Conservation (phyloP, 1,140 invertebrate genomes). For the Sycobia sp. region DNA sequence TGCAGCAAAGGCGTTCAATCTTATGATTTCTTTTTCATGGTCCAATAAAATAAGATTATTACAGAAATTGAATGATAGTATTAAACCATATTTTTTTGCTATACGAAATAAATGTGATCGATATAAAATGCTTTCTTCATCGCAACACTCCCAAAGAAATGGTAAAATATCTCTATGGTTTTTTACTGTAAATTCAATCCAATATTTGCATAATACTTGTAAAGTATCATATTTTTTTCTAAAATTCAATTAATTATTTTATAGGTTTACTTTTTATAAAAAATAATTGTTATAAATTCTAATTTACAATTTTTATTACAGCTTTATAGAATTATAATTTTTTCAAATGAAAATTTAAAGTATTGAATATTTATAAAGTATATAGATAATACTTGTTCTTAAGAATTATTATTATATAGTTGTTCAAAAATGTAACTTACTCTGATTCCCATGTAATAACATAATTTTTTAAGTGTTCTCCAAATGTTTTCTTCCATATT, state of each 20-base stretch:
- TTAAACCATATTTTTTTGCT: constrained; percentile 18
- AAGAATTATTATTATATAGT: background rate
- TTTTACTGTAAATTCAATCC: constrained; percentile 45
- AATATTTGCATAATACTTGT: constrained; percentile 44
- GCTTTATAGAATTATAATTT: background rate
- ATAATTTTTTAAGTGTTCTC: constrained; percentile 34
- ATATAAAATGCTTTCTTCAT: constrained; percentile 28
- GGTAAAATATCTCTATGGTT: constrained; percentile 37
- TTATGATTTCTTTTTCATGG: constrained; percentile 40
- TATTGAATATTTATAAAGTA: too few species aligned
- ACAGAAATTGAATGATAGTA: background rate
- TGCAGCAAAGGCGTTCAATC: constrained; percentile 47
- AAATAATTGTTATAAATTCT: too few species aligned
- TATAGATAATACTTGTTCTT: background rate
- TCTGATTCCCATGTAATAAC: constrained; percentile 43
- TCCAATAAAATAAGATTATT: constrained; percentile 9
- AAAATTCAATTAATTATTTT: too few species aligned
- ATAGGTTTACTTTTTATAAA: too few species aligned
- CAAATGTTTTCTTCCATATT: constrained; percentile 44
- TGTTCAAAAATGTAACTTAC: constrained; percentile 43
- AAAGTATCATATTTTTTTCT: constrained; percentile 45
- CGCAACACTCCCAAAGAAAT: constrained; percentile 39
- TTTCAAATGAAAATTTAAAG: too few species aligned
- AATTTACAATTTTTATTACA: background rate
- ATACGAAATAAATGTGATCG: constrained; percentile 43